Conservation (phyloP, 2,888 invertebrate species). For the Corythucha ciliata region DNA sequence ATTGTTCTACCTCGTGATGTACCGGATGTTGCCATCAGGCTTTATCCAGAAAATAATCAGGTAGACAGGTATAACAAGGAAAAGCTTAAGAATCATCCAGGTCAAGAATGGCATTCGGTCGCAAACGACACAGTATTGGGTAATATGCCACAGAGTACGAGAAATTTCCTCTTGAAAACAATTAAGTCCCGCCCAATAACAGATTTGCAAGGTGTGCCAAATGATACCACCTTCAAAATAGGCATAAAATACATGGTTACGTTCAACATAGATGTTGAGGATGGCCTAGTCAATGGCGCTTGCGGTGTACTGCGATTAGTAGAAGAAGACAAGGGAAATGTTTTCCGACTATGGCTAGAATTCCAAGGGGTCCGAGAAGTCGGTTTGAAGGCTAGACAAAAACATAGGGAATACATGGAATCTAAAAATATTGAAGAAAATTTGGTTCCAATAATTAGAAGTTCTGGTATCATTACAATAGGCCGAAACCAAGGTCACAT, state of each 20-base stretch:
- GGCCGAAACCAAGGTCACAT: slow-evolving; percentile 20
- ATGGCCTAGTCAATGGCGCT: slow-evolving; percentile 36
- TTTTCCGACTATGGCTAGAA: slow-evolving; percentile 13
- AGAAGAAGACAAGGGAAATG: slow-evolving; percentile 4
- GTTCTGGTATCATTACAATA: slow-evolving; percentile 1
- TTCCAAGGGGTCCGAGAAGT: too few relatives aligned
- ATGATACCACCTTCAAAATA: too few relatives aligned
- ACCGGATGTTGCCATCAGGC: slow-evolving; percentile 16
- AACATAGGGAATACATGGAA: too few relatives aligned
- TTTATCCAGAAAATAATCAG: slow-evolving; percentile 9
- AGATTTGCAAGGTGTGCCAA: too few relatives aligned
- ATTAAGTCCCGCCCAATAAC: too few relatives aligned
- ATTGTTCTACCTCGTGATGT: slow-evolving; percentile 1
- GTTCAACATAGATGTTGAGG: slow-evolving; percentile 31
- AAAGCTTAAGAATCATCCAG: too few relatives aligned
- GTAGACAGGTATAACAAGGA: background rate
- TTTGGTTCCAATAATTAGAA: slow-evolving; percentile 7
- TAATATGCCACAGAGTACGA: too few relatives aligned
- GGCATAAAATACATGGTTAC: slow-evolving; percentile 34
- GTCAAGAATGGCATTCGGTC: too few relatives aligned
- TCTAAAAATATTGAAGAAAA: too few relatives aligned
- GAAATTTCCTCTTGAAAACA: too few relatives aligned
- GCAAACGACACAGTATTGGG: too few relatives aligned
- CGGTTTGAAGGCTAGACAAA: too few relatives aligned
- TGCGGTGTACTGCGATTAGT: slow-evolving; percentile 22